A percentile compares a stretch with the other conserved stretches of the same genome.
Conservation (phyloP, 2,797 vertebrate species). For the Melanotaenia parkinsoni region DNA sequence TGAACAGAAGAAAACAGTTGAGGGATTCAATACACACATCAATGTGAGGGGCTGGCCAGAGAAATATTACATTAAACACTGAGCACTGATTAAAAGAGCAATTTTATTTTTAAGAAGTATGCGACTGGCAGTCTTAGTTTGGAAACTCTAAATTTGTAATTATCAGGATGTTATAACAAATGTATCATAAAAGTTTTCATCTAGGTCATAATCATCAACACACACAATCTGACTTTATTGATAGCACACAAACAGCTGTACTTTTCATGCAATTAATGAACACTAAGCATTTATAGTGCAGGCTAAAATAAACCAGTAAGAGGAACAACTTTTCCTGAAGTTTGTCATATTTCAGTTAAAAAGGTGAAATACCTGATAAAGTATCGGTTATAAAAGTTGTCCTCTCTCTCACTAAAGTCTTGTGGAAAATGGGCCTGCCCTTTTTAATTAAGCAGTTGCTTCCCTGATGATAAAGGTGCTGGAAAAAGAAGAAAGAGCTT, state of each 20-base stretch:
- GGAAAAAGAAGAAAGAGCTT: no score
- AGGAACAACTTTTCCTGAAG: not conserved
- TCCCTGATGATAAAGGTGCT: no score
- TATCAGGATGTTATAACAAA: not conserved
- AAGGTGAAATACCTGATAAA: not conserved
- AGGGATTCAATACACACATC: slow-evolving; percentile 8
- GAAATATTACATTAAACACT: slow-evolving; percentile 30
- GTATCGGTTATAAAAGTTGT: not conserved
- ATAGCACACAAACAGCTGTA: slow-evolving; percentile 2
- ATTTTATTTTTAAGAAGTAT: slow-evolving; percentile 6
- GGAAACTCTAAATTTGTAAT: not conserved
- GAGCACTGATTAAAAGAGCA: slow-evolving; percentile 42
- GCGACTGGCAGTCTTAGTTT: not conserved
- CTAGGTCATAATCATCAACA: not conserved
- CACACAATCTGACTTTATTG: not conserved
- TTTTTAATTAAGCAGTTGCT: no score
- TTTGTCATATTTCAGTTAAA: not conserved
- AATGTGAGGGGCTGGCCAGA: slow-evolving; percentile 9
- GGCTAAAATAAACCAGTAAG: not conserved
- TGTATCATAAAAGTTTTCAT: not conserved
- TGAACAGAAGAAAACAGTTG: slow-evolving; percentile 22
- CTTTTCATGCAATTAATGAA: not conserved
- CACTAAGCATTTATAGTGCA: not conserved
- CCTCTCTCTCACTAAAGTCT: not conserved
- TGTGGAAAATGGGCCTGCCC: no score